A percentile compares a stretch with the other conserved stretches of the same genome.
Conservation (phyloP, 2,888 invertebrate species). For the Aspidapion aeneum region DNA sequence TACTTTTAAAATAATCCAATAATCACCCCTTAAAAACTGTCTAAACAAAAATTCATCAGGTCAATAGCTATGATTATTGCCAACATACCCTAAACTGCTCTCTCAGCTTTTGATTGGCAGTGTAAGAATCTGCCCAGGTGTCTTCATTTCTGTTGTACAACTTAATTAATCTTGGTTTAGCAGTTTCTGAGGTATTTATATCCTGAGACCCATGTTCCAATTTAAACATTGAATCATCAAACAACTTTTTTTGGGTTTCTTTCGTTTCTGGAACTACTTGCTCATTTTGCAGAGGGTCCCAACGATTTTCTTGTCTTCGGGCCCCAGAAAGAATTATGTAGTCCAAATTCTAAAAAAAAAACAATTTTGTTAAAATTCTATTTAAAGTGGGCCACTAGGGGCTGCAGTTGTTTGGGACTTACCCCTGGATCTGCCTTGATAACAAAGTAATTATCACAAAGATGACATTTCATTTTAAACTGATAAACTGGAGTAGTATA, state of each 20-base stretch:
- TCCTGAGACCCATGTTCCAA: constrained; percentile 90
- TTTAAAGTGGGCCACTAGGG: neutral
- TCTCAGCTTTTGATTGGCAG: constrained; percentile 81
- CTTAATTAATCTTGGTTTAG: constrained; percentile 69
- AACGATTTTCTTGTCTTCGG: constrained; percentile 93
- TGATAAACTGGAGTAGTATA: constrained; percentile 97
- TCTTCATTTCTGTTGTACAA: constrained; percentile 76
- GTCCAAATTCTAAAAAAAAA: constrained; percentile 83
- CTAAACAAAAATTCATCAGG: no score
- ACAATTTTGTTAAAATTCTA: no score
- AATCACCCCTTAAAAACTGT: no score
- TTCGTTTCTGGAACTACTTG: constrained; percentile 92
- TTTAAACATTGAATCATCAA: constrained; percentile 97
- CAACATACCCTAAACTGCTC: constrained; percentile 78
- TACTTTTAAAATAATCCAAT: no score
- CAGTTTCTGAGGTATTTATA: constrained; percentile 62
- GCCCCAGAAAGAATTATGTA: constrained; percentile 95
- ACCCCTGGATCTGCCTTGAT: constrained; percentile 98
- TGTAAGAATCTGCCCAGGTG: constrained; percentile 90
- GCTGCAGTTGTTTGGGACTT: no score
- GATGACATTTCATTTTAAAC: constrained; percentile 98
- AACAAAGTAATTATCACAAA: constrained; percentile 96
- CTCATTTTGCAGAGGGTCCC: constrained; percentile 96
- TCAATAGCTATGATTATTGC: no score
- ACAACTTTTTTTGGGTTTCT: constrained; percentile 81